Base-by-base conservation (phyloP, 2,797 vertebrate species). In the Gambusia yucatana region DNA sequence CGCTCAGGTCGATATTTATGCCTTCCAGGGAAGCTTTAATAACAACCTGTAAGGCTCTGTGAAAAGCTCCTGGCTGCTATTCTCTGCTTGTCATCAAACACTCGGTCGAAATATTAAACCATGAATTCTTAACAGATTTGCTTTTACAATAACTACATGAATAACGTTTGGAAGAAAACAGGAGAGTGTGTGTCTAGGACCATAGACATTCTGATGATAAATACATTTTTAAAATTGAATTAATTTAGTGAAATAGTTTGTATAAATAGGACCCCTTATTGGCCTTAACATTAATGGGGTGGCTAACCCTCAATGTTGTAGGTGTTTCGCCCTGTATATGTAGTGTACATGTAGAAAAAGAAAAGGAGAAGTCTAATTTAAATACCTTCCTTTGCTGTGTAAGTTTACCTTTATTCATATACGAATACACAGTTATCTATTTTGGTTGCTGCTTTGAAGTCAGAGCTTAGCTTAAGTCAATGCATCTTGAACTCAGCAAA, bases 1-100 rank as follows among this genome's bases (percentile, higher is more conserved):
- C 77, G 74, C 87, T 91, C 82, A 81, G 90, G 92, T 95, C 93
- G 84, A 94, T 95, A 94, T 93, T 94, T 89, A 91, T 74, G 82
- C 90, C 92, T 91, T 89, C 81, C 89, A 89, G 88, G 83, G 89
- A 90, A 84, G 92, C 91, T 92, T 91, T 93, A 94, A 93, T 92
- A 92, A 91, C 85, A 86, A 87, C 87, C 89, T 92, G 89, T 93
- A 91, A 92, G 87, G 78, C 87, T 89, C 86, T 76, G 55, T 81
- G 83, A 88, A 87, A 82, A 77, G 69, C 83, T 59, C 52, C 52
- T 4, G 33, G 77, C 77, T 87, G 80, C 75, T 72, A 77, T 72
- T 82, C 61, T 76, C 33, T 57, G 75, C 84, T 84, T 78, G 73
- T 91, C 84, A 81, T 75, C 72, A 71, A 67, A 77, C 77, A 81